These are phyloP conservation scores for Taenaris catops DNA, from an alignment of 2,888 invertebrate genomes.

Conservation along the genomic window DNA sequence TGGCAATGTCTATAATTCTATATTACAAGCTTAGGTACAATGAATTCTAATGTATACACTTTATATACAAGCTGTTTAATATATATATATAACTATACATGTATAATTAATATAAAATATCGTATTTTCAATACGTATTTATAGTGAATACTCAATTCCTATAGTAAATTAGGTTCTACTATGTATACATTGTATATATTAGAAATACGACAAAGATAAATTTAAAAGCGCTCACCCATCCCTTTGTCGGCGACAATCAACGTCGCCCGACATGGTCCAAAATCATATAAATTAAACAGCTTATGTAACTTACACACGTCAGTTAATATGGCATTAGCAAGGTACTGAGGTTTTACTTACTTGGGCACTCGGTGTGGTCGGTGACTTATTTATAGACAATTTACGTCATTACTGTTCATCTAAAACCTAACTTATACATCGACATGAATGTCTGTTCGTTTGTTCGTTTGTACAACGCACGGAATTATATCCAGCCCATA, in stretches of 20 bases:
- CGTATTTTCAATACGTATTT: slow-evolving; percentile 17
- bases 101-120: slow-evolving; percentile 4
- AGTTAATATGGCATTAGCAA: slow-evolving; percentile 49
- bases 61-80: slow-evolving; percentile 21
- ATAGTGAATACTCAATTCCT: slow-evolving; percentile 9
- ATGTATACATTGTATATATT: slow-evolving; percentile 4
- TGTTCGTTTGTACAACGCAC: slow-evolving; percentile 19
- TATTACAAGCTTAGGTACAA: slow-evolving; percentile 18
- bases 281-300: slow-evolving; percentile 15
- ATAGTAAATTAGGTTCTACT: no score
- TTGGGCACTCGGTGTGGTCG: slow-evolving; percentile 38
- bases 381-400: no score
- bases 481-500: slow-evolving; percentile 4
- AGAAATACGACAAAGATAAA: background rate
- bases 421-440: slow-evolving; percentile 2
- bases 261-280: slow-evolving; percentile 7
- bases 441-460: slow-evolving; percentile 9
- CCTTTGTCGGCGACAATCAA: slow-evolving; percentile 2
- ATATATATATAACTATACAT: slow-evolving; percentile 5
- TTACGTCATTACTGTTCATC: no score
- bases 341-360: slow-evolving; percentile 41
- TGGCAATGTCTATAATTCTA: slow-evolving; percentile 17
- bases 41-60: slow-evolving; percentile 17
- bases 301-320: slow-evolving; percentile 21
- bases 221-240: slow-evolving; percentile 12